Evolutionary conservation across 2,888 invertebrate genomes (phyloP).

Genomic region (Dryococelus australis): DNA sequence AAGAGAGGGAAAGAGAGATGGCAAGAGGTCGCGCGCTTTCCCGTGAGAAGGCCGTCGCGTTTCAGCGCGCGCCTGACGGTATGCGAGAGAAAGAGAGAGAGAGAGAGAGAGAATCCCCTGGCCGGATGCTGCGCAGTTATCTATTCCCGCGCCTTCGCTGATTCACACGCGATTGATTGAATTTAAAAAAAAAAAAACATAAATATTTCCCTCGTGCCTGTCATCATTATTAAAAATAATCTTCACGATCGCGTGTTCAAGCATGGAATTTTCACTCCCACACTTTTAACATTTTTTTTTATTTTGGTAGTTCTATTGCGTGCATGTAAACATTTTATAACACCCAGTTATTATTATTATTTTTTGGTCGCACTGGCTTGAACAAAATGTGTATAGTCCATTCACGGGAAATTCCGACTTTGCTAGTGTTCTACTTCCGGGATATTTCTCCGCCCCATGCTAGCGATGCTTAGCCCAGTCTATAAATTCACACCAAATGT

Average conservation of each 20-base stretch:
- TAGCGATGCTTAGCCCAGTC: too few relatives aligned
- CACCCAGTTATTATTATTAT: too few relatives aligned
- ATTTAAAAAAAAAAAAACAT: neutral
- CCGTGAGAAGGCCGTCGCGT: neutral
- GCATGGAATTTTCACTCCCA: neutral
- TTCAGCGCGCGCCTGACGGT: neutral
- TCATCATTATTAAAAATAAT: neutral
- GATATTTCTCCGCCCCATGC: too few relatives aligned
- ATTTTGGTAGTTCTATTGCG: neutral
- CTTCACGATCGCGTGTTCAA: neutral
- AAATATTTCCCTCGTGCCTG: neutral
- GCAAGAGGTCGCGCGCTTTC: slow-evolving; percentile 16
- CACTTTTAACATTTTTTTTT: neutral
- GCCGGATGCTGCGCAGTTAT: neutral
- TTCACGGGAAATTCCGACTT: too few relatives aligned
- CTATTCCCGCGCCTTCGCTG: neutral
- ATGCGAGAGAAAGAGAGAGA: too few relatives aligned
- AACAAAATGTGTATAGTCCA: too few relatives aligned
- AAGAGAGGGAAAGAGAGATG: neutral
- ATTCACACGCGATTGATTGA: neutral
- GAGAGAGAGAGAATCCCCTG: neutral
- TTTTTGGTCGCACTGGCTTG: too few relatives aligned
- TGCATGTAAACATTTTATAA: too few relatives aligned
- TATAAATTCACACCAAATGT: too few relatives aligned
- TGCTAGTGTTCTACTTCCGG: too few relatives aligned